Conservation (phyloP, 2,113 vertebrate species). For the Prinia subflava region DNA sequence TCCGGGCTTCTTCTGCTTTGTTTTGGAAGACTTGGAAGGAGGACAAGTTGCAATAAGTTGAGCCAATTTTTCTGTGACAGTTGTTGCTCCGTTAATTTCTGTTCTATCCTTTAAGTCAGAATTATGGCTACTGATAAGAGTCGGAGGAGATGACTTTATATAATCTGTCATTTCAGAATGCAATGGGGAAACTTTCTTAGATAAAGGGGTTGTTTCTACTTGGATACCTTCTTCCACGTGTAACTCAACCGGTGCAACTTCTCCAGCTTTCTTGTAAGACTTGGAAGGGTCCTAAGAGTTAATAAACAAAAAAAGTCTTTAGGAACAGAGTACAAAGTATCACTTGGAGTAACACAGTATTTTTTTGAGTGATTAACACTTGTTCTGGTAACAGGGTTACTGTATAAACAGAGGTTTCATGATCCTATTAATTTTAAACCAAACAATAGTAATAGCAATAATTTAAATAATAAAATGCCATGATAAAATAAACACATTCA, state of each 20-base stretch:
- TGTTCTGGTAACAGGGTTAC: background rate
- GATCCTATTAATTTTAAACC: background rate
- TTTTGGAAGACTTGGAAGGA: constrained; percentile 92
- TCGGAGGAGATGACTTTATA: constrained; percentile 60
- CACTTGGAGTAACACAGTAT: background rate
- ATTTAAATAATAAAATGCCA: background rate
- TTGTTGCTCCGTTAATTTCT: constrained; percentile 82
- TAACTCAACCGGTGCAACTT: constrained; percentile 65
- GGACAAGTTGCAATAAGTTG: constrained; percentile 96
- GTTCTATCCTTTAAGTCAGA: constrained; percentile 83
- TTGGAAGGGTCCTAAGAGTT: constrained; percentile 74
- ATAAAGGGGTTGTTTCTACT: constrained; percentile 67
- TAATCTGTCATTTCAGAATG: constrained; percentile 80
- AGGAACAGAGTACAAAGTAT: constrained; percentile 11
- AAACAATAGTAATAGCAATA: background rate
- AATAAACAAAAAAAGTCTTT: constrained; percentile 40
- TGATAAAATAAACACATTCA: background rate
- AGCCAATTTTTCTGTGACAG: constrained; percentile 92
- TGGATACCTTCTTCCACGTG: constrained; percentile 70
- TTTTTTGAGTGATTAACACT: background rate
- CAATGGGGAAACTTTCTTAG: constrained; percentile 74
- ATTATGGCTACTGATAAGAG: constrained; percentile 76
- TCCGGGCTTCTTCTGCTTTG: constrained; percentile 80
- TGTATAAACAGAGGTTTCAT: background rate
- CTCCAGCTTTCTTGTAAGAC: constrained; percentile 74